Conservation (phyloP, 2,888 invertebrate species). For the Hipparchia semele region DNA sequence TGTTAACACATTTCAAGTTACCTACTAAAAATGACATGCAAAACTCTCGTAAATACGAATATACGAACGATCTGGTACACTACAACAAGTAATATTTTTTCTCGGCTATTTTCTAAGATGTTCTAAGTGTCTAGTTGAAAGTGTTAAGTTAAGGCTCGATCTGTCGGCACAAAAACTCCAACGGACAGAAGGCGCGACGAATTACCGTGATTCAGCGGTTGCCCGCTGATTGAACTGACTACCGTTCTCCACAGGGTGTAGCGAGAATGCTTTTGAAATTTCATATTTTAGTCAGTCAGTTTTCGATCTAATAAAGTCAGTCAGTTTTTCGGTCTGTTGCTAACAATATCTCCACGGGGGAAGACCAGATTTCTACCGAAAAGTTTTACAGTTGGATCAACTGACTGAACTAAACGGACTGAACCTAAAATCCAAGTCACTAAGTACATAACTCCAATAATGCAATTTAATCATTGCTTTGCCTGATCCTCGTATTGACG, state of each 20-base stretch:
- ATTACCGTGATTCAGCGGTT: constrained; percentile 72
- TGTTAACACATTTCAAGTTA: no score
- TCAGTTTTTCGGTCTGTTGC: no score
- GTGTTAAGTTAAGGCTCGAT: constrained; percentile 41
- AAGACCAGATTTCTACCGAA: no score
- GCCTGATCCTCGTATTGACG: no score
- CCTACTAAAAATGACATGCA: background rate
- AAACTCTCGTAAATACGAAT: background rate
- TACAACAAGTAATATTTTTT: constrained; percentile 27
- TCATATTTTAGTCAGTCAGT: background rate
- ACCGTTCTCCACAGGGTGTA: constrained; percentile 60
- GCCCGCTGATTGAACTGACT: constrained; percentile 66
- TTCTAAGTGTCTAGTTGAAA: constrained; percentile 43
- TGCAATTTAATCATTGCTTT: no score
- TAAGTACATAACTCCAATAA: no score
- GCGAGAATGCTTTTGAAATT: background rate
- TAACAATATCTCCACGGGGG: no score
- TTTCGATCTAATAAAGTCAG: no score
- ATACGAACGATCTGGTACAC: background rate
- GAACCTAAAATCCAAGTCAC: no score
- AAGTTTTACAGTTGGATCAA: no score
- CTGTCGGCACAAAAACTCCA: constrained; percentile 55
- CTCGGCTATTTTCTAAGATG: constrained; percentile 32
- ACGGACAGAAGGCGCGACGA: constrained; percentile 73
- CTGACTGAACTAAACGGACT: no score